These are phyloP conservation scores for Eristalinus aeneus DNA, from an alignment of 2,888 invertebrate genomes.

Conservation along the genomic window DNA sequence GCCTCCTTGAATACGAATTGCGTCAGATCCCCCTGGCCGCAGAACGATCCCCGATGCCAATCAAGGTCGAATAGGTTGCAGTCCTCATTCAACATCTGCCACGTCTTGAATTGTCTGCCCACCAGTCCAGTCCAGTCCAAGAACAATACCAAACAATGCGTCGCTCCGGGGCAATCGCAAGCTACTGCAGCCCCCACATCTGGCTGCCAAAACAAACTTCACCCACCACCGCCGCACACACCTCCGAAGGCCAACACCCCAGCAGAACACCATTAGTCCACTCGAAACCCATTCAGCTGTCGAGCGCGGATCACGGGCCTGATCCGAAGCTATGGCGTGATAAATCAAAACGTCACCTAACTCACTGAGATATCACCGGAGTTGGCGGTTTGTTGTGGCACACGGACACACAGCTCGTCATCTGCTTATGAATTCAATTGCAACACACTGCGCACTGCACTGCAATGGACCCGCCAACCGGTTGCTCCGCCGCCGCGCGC, in stretches of 20 bases:
- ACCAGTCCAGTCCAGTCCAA: background rate
- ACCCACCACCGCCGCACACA: background rate
- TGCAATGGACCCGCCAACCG: slow-evolving; percentile 15
- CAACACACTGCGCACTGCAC: slow-evolving; percentile 8
- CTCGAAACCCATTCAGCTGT: background rate
- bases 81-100: background rate
- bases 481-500: background rate
- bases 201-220: background rate
- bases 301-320: background rate
- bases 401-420: slow-evolving; percentile 26
- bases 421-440: slow-evolving; percentile 27
- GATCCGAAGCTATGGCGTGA: slow-evolving; percentile 6
- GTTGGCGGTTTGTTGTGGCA: slow-evolving; percentile 15
- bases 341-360: slow-evolving; percentile 24
- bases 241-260: background rate
- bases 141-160: background rate
- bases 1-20: background rate
- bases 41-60: background rate
- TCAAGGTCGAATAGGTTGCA: background rate
- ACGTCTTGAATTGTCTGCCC: background rate
- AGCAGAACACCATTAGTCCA: background rate
- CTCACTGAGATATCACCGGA: slow-evolving; percentile 5
- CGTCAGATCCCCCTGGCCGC: background rate
- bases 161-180: background rate
- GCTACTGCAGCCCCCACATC: background rate